Evolutionary conservation across 2,888 invertebrate species (phyloP).

Genomic region (Anaspis maculata): DNA sequence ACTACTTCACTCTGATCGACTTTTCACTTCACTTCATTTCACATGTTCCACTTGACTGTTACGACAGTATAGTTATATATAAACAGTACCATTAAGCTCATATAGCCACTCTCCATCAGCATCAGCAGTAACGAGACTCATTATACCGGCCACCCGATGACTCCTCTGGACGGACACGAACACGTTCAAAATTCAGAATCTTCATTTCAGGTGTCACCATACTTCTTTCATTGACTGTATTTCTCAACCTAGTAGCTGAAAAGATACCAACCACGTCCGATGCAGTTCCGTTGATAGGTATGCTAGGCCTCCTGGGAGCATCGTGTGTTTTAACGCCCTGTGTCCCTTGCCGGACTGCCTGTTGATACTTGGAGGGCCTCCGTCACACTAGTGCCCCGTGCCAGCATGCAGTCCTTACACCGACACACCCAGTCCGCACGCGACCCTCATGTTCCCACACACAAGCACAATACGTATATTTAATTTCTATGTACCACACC

Average conservation of each 20-base stretch:
- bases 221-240: constrained; percentile 94
- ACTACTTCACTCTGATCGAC: too few species aligned
- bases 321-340: constrained; percentile 42
- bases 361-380: constrained; percentile 46
- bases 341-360: constrained; percentile 39
- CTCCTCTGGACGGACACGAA: constrained; percentile 20
- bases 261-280: constrained; percentile 86
- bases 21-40: too few species aligned
- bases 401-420: constrained; percentile 22
- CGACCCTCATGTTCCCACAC: constrained; percentile 8
- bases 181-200: constrained; percentile 41
- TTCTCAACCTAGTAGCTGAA: constrained; percentile 95
- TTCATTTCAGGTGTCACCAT: constrained; percentile 84
- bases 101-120: constrained; percentile 13
- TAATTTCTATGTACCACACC: not conserved
- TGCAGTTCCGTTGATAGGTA: constrained; percentile 78
- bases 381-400: constrained; percentile 13
- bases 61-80: not conserved
- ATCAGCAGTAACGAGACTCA: constrained; percentile 10
- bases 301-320: constrained; percentile 40
- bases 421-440: constrained; percentile 8
- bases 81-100: constrained; percentile 6
- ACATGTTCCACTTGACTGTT: too few species aligned
- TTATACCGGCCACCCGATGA: constrained; percentile 18
- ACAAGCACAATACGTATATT: too few species aligned